Evolutionary conservation across 2,888 invertebrate genomes (phyloP), one percentile per base, ranked within the genome.

Genomic region (Caenorhabditis uteleia): DNA sequence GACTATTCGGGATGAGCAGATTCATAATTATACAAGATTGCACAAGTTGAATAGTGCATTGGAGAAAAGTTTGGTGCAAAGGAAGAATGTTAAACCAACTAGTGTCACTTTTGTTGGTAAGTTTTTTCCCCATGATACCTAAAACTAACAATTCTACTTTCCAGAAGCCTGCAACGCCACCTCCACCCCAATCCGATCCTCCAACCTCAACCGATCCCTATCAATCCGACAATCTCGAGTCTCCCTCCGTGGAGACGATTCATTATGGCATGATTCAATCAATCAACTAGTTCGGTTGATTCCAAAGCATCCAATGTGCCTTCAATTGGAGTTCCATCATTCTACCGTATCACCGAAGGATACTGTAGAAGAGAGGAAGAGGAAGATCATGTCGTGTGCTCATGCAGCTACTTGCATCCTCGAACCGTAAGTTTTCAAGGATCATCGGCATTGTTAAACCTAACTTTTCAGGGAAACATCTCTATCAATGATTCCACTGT

Each of bases 181-280:
- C n/a, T n/a, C n/a, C n/a, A n/a, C n/a, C n/a, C n/a, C n/a, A n/a
- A 10, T 10, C n/a, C n/a, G n/a, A n/a, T n/a, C n/a, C n/a, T n/a
- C n/a, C n/a, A n/a, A 7, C 10, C 49, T 53, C 14, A 46, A 50
- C 39, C 43, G 46, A 10, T 58, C 64, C 1, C 48, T 64, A 1
- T 64, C 59, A 8, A 36, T 64, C 25, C 69, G 75, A 21, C 75
- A 73, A 42, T 72, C 70, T 2, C 47, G 66, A 43, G 60, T 75
- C 43, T 61, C 65, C 45, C 64, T 75, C 6, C 67, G 73, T 20
- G 69, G 66, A 33, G 69, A 65, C 34, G 73, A 75, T 33, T 61
- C 67, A 16, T 54, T 75, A 3, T 68, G 66, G 38, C 59, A 69
- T 38, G 71, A 75, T 33, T 58, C 70, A 12, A 51, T 75, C 21